A percentile compares a stretch with the other conserved stretches of the same genome.
These are phyloP conservation scores for Oxystoma pomonae DNA, from an alignment of 2,888 invertebrate species.

Conservation along the genomic window DNA sequence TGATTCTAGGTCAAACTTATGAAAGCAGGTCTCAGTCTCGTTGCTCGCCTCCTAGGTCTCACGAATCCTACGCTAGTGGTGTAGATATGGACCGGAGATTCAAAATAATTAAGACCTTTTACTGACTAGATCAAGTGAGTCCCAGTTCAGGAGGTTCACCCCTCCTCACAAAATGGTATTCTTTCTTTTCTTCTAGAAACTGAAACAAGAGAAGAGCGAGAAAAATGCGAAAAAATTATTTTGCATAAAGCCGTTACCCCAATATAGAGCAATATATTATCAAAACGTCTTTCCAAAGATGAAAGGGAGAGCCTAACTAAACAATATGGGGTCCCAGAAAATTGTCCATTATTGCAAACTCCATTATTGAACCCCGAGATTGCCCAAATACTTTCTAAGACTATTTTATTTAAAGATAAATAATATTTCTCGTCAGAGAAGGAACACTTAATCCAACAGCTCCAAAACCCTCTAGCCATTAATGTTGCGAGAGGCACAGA, in stretches of 20 bases:
- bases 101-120: no score
- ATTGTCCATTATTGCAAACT: neutral
- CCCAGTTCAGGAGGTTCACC: no score
- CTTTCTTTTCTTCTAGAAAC: neutral
- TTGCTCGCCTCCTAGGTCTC: no score
- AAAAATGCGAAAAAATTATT: no score
- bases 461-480: neutral
- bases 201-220: neutral
- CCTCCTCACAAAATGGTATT: no score
- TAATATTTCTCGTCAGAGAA: neutral
- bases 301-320: neutral
- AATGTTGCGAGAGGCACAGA: neutral
- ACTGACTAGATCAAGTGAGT: no score
- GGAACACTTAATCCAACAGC: neutral
- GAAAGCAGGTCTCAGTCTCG: no score
- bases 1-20: no score
- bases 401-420: neutral
- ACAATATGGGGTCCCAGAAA: no score
- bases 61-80: no score
- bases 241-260: neutral
- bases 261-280: neutral
- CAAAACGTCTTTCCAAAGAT: neutral
- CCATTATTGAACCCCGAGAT: neutral
- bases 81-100: no score
- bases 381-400: neutral